A percentile compares a stretch with the other conserved stretches of the same genome.
Conservation (phyloP, 2,797 vertebrate genomes). For the Sebastes minor region DNA sequence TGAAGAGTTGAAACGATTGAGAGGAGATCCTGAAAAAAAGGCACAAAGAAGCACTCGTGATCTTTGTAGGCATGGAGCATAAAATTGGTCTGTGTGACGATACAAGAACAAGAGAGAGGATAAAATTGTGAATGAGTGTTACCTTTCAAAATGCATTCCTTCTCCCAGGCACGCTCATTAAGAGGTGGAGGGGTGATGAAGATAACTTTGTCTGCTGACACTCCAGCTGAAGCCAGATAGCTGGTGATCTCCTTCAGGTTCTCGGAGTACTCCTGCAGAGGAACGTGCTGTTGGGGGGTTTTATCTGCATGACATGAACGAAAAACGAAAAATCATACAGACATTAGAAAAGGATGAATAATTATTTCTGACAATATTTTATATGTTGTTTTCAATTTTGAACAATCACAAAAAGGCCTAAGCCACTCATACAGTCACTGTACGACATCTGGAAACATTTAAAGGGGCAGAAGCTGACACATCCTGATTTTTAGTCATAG, state of each 20-base stretch:
- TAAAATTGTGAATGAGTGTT: not conserved
- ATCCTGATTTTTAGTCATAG: not conserved
- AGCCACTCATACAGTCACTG: not conserved
- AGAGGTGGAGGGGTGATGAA: constrained; percentile 92
- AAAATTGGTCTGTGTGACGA: not conserved
- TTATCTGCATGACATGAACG: constrained; percentile 77
- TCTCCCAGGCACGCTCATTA: constrained; percentile 89
- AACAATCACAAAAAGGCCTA: not conserved
- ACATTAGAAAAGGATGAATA: not conserved
- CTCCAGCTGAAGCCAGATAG: constrained; percentile 81
- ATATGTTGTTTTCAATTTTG: not conserved
- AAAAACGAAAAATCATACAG: not conserved
- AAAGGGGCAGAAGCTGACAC: not conserved
- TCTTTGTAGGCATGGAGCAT: not conserved
- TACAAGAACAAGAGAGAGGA: not conserved
- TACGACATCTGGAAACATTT: not conserved
- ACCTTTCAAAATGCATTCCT: constrained; percentile 90
- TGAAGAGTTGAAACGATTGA: constrained; percentile 87
- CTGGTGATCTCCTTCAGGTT: constrained; percentile 88
- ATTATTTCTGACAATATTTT: not conserved
- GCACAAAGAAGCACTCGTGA: not conserved
- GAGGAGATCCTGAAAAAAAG: constrained; percentile 76
- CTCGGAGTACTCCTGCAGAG: constrained; percentile 86
- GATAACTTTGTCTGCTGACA: constrained; percentile 84
- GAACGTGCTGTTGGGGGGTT: constrained; percentile 91